A percentile compares a stretch with the other conserved stretches of the same genome.
These are phyloP conservation scores for Planiliza haematocheilus DNA, from an alignment of 2,113 vertebrate species.

Conservation along the genomic window DNA sequence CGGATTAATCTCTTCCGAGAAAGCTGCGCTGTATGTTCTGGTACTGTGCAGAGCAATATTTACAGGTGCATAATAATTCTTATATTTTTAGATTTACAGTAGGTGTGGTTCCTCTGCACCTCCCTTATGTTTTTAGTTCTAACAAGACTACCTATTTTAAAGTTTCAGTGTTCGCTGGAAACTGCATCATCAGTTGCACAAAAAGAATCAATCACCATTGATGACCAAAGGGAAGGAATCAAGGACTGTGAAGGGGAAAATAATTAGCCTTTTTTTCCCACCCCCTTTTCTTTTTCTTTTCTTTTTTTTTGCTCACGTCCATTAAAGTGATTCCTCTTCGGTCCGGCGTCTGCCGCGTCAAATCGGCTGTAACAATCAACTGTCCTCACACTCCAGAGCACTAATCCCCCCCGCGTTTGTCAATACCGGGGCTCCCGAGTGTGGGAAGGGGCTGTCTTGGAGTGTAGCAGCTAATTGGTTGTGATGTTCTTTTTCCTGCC, in stretches of 20 bases:
- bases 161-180: constrained; percentile 48
- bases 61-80: background rate
- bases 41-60: background rate
- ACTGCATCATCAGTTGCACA: constrained; percentile 40
- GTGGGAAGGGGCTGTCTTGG: constrained; percentile 56
- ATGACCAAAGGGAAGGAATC: constrained; percentile 63
- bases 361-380: constrained; percentile 76
- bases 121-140: background rate
- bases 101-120: background rate
- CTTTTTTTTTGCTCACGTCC: constrained; percentile 45
- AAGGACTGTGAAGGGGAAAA: constrained; percentile 70
- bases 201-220: constrained; percentile 67
- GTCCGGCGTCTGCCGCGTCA: constrained; percentile 55
- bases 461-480: constrained; percentile 70
- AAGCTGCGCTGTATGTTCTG: background rate
- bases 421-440: constrained; percentile 60
- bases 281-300: background rate
- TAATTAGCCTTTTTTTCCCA: constrained; percentile 62
- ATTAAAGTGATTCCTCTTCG: constrained; percentile 68
- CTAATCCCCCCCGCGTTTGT: constrained; percentile 71
- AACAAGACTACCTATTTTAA: constrained; percentile 39
- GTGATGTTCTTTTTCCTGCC: constrained; percentile 65
- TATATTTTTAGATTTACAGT: background rate
- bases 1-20: constrained; percentile 35
- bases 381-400: constrained; percentile 71